Base-by-base conservation (phyloP, 2,888 invertebrate genomes). In the Drosophila paranaensis region DNA sequence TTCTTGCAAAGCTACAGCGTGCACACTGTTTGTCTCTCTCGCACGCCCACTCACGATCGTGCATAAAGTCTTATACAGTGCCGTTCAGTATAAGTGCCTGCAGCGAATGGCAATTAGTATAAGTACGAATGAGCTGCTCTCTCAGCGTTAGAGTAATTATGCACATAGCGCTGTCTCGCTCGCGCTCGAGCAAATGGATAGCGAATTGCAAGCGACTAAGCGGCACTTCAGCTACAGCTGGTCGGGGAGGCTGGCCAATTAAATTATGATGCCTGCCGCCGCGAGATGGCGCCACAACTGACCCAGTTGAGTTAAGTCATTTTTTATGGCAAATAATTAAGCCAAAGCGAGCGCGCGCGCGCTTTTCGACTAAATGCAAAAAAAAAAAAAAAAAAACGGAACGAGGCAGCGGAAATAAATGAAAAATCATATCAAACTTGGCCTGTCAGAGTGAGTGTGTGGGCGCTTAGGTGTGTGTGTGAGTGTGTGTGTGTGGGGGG, bases 351-450 rank as follows among this genome's bases (percentile, higher is more conserved):
- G 66, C 58, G 53, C 20, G 20, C 61, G 66, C 58, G 53, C 71
- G 42, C 60, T 77, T 77, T 79, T 54, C 60, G 65, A 62, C 62
- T 46, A 63, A 73, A 77, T 74, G 69, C 71, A 63, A 69, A 74
- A 63, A 20, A 20, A 20, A 63, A 20, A 20, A 20, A 20, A 20
- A 20, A 20, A 20, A 20, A 20, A 20, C 20, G 20, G 20, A 20
- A 48, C 50, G 53, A 74, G 60, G 60, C 65, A 53, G 48, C 48
- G 71, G 74, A 79, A 81, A 77, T 82, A 78, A 82, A 86, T 86
- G 83, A 76, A 82, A 78, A 86, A 73, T 74, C 86, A 86, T 82
- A 82, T 85, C 80, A 84, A 85, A 84, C 67, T 77, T 77, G 74
- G 75, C 69, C 68, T 43, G 43, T 43, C 57, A 5, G 53, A n/a